phyloP scores from a whole-genome alignment of 2,113 vertebrate genomes.

The Ictalurus furcatus region DNA sequence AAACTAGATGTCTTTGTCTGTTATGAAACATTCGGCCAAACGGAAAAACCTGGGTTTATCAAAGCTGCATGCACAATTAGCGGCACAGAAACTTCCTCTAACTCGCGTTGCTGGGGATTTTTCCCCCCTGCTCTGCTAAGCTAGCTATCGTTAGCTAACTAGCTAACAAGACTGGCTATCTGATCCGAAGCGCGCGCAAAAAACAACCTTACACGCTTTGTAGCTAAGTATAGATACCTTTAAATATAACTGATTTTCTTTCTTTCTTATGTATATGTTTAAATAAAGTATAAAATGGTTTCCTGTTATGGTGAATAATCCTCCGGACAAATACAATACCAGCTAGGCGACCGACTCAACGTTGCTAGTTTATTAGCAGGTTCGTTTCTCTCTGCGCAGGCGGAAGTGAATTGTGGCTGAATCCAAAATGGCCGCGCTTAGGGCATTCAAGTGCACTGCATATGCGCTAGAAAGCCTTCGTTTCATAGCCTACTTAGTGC shows the following conservation, averaged over 20 bases:
- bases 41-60: not conserved
- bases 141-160: constrained; percentile 15
- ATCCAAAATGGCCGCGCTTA: not conserved
- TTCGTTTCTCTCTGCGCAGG: constrained; percentile 14
- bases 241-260: not conserved
- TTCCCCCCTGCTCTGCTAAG: not conserved
- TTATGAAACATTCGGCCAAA: constrained; percentile 13
- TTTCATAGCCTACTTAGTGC: not conserved
- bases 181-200: not conserved
- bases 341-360: not conserved
- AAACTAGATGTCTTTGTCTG: not conserved
- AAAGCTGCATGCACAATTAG: not conserved
- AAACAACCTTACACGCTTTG: not conserved
- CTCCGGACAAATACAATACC: not conserved
- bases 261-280: not conserved
- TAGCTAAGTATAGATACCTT: not conserved
- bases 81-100: not conserved
- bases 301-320: not conserved
- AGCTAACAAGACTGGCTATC: constrained; percentile 17
- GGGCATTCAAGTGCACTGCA: not conserved
- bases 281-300: not conserved
- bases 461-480: no score
- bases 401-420: constrained; percentile 14
- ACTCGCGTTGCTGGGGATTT: not conserved
- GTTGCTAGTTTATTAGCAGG: constrained; percentile 22